These are phyloP conservation scores for Rhinophrynus dorsalis DNA, from an alignment of 2,797 vertebrate genomes.

Conservation along the genomic window DNA sequence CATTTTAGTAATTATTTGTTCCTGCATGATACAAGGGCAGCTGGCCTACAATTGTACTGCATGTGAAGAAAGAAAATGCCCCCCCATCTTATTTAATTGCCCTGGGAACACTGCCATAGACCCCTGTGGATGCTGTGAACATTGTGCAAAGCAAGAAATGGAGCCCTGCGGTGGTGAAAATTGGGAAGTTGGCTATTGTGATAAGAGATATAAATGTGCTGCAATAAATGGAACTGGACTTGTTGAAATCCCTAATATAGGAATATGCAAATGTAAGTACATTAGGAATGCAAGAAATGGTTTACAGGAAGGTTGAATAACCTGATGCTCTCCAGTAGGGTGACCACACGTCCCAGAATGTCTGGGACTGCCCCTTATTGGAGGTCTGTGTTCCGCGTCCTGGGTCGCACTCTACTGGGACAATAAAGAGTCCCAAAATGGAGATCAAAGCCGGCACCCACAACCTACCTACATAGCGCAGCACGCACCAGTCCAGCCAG, in stretches of 20 bases:
- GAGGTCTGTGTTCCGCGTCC: too few relatives aligned
- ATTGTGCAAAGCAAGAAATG: constrained; percentile 2
- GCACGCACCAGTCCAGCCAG: too few relatives aligned
- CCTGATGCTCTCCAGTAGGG: too few relatives aligned
- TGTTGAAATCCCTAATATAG: constrained; percentile 2
- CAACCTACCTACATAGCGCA: too few relatives aligned
- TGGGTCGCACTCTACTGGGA: too few relatives aligned
- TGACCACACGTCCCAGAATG: too few relatives aligned
- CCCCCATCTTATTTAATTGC: not conserved
- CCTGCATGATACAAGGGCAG: not conserved
- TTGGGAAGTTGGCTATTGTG: constrained; percentile 27
- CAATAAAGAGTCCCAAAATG: too few relatives aligned
- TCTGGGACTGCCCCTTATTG: too few relatives aligned
- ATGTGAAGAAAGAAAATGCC: constrained; percentile 10
- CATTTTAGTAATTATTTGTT: not conserved
- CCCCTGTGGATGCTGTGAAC: constrained; percentile 23
- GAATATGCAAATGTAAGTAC: constrained; percentile 25
- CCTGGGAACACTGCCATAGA: not conserved
- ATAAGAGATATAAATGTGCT: not conserved
- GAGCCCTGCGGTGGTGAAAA: constrained; percentile 13
- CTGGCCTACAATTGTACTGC: constrained; percentile 2
- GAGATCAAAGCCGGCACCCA: too few relatives aligned
- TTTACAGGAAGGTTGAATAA: too few relatives aligned
- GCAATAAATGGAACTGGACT: constrained; percentile 1
- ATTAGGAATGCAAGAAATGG: too few relatives aligned